Percentiles rank a stretch among this genome's conserved stretches.
These are phyloP conservation scores for Sitta carolinensis DNA, from an alignment of 2,797 vertebrate genomes.

Conservation along the genomic window DNA sequence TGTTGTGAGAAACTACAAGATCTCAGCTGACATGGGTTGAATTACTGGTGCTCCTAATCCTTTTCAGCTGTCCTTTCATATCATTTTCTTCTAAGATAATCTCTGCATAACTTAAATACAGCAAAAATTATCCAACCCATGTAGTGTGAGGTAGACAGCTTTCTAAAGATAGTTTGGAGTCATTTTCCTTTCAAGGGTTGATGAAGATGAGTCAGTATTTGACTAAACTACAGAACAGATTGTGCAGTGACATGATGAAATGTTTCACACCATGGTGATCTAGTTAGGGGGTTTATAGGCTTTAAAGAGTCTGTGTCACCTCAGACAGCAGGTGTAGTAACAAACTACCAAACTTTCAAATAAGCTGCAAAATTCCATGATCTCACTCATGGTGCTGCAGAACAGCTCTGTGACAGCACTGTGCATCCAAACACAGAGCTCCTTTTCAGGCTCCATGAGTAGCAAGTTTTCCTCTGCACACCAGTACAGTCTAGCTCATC, in stretches of 20 bases:
- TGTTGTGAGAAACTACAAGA: background rate
- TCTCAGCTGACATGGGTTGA: background rate
- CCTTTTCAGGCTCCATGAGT: slow-evolving; percentile 39
- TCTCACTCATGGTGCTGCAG: slow-evolving; percentile 74
- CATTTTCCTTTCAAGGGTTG: slow-evolving; percentile 33
- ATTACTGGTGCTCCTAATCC: background rate
- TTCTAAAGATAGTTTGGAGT: background rate
- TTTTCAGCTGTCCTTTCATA: background rate
- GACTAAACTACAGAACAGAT: slow-evolving; percentile 2
- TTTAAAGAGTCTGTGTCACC: slow-evolving; percentile 68
- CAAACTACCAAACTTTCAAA: slow-evolving; percentile 72
- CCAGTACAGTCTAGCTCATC: background rate
- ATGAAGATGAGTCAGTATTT: slow-evolving; percentile 48
- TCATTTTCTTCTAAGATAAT: background rate
- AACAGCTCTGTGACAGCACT: slow-evolving; percentile 70
- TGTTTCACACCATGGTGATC: slow-evolving; percentile 49
- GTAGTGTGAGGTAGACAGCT: background rate
- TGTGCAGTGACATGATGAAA: slow-evolving; percentile 13
- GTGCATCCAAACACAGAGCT: slow-evolving; percentile 68
- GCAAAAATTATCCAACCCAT: background rate
- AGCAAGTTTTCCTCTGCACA: slow-evolving; percentile 54
- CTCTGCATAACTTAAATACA: background rate
- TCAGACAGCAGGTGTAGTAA: slow-evolving; percentile 75
- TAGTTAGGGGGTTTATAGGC: slow-evolving; percentile 61
- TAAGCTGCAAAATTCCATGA: slow-evolving; percentile 79